These are phyloP conservation scores for Drosophila quinaria DNA, from an alignment of 2,888 invertebrate genomes.

Conservation along the genomic window DNA sequence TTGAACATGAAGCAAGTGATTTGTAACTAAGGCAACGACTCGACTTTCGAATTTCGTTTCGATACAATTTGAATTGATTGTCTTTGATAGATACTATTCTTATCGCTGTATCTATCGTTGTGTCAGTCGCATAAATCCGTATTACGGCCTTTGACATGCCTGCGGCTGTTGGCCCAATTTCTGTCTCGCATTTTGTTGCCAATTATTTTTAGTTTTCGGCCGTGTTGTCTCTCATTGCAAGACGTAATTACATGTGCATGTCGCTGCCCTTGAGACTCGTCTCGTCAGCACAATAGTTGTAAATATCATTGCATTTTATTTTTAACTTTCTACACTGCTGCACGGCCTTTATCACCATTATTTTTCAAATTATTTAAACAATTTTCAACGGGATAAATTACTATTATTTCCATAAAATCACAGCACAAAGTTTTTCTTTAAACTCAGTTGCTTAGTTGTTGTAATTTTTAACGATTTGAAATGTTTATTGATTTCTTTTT, in stretches of 20 bases:
- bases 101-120: constrained; percentile 21
- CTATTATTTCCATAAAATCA: background rate
- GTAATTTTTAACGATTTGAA: constrained; percentile 46
- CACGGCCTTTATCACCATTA: constrained; percentile 41
- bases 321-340: constrained; percentile 50
- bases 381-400: background rate
- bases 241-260: constrained; percentile 71
- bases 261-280: constrained; percentile 67
- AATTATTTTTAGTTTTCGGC: constrained; percentile 74
- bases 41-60: constrained; percentile 7
- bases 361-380: constrained; percentile 13
- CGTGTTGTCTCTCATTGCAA: constrained; percentile 56
- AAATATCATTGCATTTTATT: constrained; percentile 68
- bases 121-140: constrained; percentile 66
- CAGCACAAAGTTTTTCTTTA: background rate
- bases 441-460: constrained; percentile 23
- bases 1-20: constrained; percentile 79
- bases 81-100: constrained; percentile 13
- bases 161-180: constrained; percentile 73
- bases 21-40: constrained; percentile 27
- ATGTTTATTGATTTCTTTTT: constrained; percentile 57
- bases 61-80: constrained; percentile 15
- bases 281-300: constrained; percentile 57
- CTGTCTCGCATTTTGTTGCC: constrained; percentile 76
- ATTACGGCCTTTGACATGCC: constrained; percentile 79